phyloP scores from a whole-genome alignment of 2,113 vertebrate genomes.

The Epinephelus moara region DNA sequence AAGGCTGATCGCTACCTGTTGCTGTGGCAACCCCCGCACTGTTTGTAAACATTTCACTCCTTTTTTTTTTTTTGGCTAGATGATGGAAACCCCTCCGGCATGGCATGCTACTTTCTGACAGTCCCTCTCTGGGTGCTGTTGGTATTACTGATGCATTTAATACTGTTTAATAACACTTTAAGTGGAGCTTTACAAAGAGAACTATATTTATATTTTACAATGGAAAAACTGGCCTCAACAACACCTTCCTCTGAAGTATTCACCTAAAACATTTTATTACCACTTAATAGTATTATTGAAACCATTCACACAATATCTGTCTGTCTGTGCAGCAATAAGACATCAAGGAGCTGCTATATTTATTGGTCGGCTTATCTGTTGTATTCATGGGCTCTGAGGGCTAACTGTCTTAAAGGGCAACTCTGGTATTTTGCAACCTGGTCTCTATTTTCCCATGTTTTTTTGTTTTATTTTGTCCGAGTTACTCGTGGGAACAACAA shows the following conservation, averaged over 20 bases:
- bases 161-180: constrained; percentile 19
- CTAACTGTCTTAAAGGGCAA: not conserved
- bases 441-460: too few relatives aligned
- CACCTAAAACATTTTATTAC: constrained; percentile 18
- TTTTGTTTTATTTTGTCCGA: too few relatives aligned
- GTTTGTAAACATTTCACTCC: constrained; percentile 71
- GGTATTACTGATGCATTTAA: constrained; percentile 30
- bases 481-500: too few relatives aligned
- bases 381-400: not conserved
- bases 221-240: constrained; percentile 1
- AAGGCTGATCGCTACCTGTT: constrained; percentile 61
- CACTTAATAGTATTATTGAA: constrained; percentile 1
- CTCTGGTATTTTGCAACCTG: not conserved
- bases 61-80: not conserved
- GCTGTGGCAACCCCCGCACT: constrained; percentile 58
- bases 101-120: constrained; percentile 16
- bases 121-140: constrained; percentile 23
- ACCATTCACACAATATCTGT: not conserved
- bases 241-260: constrained; percentile 8
- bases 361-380: not conserved
- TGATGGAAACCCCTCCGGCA: constrained; percentile 41
- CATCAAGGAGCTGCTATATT: not conserved
- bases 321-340: not conserved
- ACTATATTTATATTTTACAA: constrained; percentile 31
- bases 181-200: not conserved